phyloP scores from a whole-genome alignment of 2,113 vertebrate species.

The Amphiprion ocellaris region DNA sequence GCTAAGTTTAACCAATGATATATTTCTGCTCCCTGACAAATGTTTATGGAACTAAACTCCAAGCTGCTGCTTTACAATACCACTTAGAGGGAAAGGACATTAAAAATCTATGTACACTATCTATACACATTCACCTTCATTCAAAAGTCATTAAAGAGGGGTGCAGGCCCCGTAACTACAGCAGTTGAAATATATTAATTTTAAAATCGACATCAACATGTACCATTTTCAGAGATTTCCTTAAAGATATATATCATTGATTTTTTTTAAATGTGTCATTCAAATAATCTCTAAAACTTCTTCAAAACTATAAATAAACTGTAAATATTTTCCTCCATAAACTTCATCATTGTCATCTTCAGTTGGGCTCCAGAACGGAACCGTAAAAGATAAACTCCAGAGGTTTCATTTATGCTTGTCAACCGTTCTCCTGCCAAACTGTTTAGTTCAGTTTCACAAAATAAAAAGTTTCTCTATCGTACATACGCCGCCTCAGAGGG shows the following conservation, averaged over 20 bases:
- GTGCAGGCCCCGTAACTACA: conserved; percentile 63
- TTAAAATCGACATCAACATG: conserved; percentile 66
- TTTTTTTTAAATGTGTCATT: conserved; percentile 39
- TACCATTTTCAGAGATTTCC: conserved; percentile 61
- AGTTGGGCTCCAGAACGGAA: conserved; percentile 55
- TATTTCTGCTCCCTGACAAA: conserved; percentile 34
- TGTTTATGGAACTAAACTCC: conserved; percentile 29
- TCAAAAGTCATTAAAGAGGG: conserved; percentile 59
- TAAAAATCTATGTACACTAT: conserved; percentile 70
- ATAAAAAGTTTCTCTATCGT: neutral
- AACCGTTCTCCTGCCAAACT: conserved; percentile 32
- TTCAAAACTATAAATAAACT: conserved; percentile 79
- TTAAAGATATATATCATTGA: conserved; percentile 52
- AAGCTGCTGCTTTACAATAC: conserved; percentile 37
- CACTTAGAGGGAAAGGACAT: conserved; percentile 6
- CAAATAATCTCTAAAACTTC: conserved; percentile 72
- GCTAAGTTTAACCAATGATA: neutral
- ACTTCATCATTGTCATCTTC: conserved; percentile 47
- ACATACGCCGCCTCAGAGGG: conserved; percentile 27
- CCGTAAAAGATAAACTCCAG: conserved; percentile 45
- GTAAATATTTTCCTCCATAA: conserved; percentile 59
- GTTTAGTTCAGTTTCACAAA: conserved; percentile 11
- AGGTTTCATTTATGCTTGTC: conserved; percentile 38
- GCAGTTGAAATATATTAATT: conserved; percentile 76
- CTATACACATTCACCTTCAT: conserved; percentile 70